Base-by-base conservation (phyloP, 1,140 invertebrate species). In the Campoletis sonorensis region DNA sequence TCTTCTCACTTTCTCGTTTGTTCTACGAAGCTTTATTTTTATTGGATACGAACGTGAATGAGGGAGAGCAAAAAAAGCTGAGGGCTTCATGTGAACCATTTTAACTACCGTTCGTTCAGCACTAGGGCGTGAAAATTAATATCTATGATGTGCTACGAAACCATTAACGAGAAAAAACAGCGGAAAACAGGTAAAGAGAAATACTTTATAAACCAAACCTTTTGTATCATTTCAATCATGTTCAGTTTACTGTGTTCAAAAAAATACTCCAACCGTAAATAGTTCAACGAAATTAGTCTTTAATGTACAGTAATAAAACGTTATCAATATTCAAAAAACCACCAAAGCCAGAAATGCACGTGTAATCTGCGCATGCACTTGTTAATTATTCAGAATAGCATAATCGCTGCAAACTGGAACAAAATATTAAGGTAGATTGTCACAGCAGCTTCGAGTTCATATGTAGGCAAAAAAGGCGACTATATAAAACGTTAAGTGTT, bases 81-180 rank as follows among this genome's bases (percentile, higher is more conserved):
- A 58, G 21, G 21, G 18, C 21, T n/a, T 58, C 21, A 58, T n/a
- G 21, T 58, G 13, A n/a, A 23, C 21, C 21, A n/a, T 58, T 58
- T 23, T 58, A 58, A 58, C 54, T 58, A 23, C 18, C 54, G 21
- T 45, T 45, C 40, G 11, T 11, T 58, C 15, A 58, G 7, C 5
- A 58, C 54, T 58, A 5, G 54, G 54, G 54, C 21, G 54, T 58
- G 54, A n/a, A 58, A 58, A n/a, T 58, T 58, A 58, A 58, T 58
- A 58, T 21, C 54, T n/a, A 21, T 23, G 54, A 58, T 58, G 3
- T 58, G 18, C 18, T 23, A n/a, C 54, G 18, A 58, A 58, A 58
- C 1, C 15, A 58, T 58, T 58, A 4, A 58, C 8, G 54, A 58
- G 54, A n/a, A 58, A 58, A n/a, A 23, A 45, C n/a, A 11, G 11